phyloP scores from a whole-genome alignment of 2,888 invertebrate species.

The Tyria jacobaeae region DNA sequence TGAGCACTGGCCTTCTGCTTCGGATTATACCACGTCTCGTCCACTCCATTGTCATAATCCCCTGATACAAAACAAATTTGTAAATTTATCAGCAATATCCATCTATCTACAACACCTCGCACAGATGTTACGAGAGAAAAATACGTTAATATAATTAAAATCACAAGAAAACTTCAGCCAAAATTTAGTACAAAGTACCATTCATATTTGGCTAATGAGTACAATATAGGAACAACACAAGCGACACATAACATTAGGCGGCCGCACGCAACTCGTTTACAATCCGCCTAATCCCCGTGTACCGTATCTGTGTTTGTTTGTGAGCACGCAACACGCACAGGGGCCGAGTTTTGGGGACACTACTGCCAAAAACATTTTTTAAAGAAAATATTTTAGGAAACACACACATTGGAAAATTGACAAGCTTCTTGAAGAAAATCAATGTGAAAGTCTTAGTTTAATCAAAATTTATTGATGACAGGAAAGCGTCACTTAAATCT shows the following conservation, averaged over 20 bases:
- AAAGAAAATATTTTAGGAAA: constrained; percentile 1
- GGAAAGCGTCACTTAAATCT: too few species aligned
- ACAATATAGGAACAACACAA: constrained; percentile 19
- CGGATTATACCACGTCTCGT: too few species aligned
- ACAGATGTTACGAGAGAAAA: neutral
- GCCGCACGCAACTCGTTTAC: constrained; percentile 48
- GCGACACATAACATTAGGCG: constrained; percentile 25
- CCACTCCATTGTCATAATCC: too few species aligned
- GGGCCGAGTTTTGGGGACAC: constrained; percentile 15
- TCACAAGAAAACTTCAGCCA: neutral
- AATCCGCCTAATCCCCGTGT: constrained; percentile 55
- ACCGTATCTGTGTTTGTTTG: constrained; percentile 63
- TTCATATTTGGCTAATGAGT: constrained; percentile 22
- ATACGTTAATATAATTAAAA: neutral
- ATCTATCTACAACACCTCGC: too few species aligned
- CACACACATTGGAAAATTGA: neutral
- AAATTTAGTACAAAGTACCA: constrained; percentile 1
- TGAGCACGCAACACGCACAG: constrained; percentile 62
- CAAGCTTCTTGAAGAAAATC: too few species aligned
- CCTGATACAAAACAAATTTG: neutral
- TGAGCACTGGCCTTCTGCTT: too few species aligned
- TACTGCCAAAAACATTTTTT: constrained; percentile 10
- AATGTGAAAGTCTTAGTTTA: too few species aligned
- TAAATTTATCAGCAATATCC: neutral
- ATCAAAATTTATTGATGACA: too few species aligned